phyloP scores from a whole-genome alignment of 2,113 vertebrate genomes.

The Peromyscus maniculatus region DNA sequence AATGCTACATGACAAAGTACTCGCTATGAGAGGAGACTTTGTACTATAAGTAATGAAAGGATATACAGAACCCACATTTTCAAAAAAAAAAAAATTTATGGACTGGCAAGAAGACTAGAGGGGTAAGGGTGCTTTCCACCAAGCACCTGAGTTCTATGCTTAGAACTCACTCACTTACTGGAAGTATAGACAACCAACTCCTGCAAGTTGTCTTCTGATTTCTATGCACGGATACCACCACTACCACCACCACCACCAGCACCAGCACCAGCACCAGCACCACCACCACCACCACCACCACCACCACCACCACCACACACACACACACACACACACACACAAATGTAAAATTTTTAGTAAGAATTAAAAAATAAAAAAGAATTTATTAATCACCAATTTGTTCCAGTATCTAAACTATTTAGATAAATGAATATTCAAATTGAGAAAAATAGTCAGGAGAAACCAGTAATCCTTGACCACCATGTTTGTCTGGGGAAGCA shows the following conservation, averaged over 20 bases:
- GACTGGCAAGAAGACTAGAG: not conserved
- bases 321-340: not conserved
- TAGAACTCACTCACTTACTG: not conserved
- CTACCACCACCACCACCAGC: too few relatives aligned
- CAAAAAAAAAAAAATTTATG: not conserved
- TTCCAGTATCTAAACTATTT: conserved; percentile 15
- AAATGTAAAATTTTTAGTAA: not conserved
- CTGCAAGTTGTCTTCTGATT: not conserved
- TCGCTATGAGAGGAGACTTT: not conserved
- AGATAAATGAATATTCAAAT: not conserved
- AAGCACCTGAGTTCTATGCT: not conserved
- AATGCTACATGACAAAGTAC: not conserved
- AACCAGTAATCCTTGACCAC: conserved; percentile 86
- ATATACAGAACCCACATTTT: not conserved
- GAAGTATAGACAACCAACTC: not conserved
- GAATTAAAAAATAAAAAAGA: not conserved
- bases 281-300: too few relatives aligned
- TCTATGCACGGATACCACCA: not conserved
- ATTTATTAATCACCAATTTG: not conserved
- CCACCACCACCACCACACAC: not conserved
- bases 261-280: too few relatives aligned
- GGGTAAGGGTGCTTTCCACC: not conserved
- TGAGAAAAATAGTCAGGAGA: not conserved
- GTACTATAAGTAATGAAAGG: not conserved
- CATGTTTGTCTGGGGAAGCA: conserved; percentile 93